phyloP scores from a whole-genome alignment of 1,140 invertebrate species.

The Linepithema humile region DNA sequence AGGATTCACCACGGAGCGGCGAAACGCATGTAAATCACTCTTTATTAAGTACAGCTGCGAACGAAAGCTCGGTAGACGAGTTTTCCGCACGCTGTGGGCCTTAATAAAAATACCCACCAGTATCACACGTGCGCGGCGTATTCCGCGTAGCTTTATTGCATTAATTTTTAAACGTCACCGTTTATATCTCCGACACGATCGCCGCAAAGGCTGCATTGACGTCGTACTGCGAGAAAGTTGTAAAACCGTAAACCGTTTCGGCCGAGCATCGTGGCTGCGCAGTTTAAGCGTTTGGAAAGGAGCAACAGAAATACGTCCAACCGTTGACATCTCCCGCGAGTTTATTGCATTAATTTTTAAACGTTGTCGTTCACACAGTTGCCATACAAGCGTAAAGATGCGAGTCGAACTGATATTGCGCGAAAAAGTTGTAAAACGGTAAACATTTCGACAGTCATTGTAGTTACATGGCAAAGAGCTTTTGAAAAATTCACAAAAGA shows the following conservation, averaged over 20 bases:
- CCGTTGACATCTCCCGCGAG: slow-evolving; percentile 3
- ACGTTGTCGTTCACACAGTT: not conserved
- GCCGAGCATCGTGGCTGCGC: not conserved
- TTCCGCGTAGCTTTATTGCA: slow-evolving; percentile 42
- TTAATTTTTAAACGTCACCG: slow-evolving; percentile 51
- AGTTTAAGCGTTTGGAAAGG: slow-evolving; percentile 17
- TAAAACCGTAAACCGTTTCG: slow-evolving; percentile 42
- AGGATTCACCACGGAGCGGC: slow-evolving; percentile 46
- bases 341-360: slow-evolving; percentile 54
- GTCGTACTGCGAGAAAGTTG: slow-evolving; percentile 27
- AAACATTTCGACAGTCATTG: slow-evolving; percentile 27
- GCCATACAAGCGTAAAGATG: not conserved
- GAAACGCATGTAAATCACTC: slow-evolving; percentile 72
- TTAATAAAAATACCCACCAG: slow-evolving; percentile 43
- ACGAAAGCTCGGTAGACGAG: slow-evolving; percentile 40
- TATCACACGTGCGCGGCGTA: slow-evolving; percentile 17
- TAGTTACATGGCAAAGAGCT: not conserved
- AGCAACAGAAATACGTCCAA: slow-evolving; percentile 25
- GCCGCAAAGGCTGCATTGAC: slow-evolving; percentile 1
- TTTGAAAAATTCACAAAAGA: slow-evolving; percentile 38
- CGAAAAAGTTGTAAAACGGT: slow-evolving; percentile 30
- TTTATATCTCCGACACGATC: slow-evolving; percentile 24
- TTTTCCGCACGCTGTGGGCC: slow-evolving; percentile 33
- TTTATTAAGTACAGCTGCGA: slow-evolving; percentile 73
- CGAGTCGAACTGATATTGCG: slow-evolving; percentile 14